Base-by-base conservation (phyloP, 2,888 invertebrate species). In the Tiliacea citrago region DNA sequence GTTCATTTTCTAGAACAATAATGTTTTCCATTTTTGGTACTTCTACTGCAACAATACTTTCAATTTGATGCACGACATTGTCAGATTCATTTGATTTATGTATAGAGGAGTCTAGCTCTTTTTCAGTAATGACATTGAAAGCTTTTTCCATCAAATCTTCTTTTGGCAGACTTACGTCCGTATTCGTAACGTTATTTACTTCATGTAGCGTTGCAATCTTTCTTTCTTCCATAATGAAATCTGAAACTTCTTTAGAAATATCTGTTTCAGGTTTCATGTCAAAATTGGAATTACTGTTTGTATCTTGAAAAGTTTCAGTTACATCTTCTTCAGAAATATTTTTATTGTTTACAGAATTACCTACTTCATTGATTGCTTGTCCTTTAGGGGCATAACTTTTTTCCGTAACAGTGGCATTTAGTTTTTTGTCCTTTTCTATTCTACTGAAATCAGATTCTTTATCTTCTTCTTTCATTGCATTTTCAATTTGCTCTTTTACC, bases 221-320 rank as follows among this genome's bases (percentile, higher is more conserved):
- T 51, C 73, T 73, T 75, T 84, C 80, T 75, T 75, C 75, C 69
- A 71, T 72, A 35, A 87, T 68, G 55, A 86, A 86, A 74, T 85
- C 80, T 21, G 72, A 81, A 68, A 86, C 73, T 55, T 83, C 69
- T 68, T 79, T 77, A 66, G 72, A 58, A 62, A 72, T 61, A 72
- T 80, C 69, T 75, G 75, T 74, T 51, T 68, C 60, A 39, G 73
- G n/a, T 70, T 76, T 70, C 1, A 58, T 39, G 4, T 61, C 57
- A 29, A 61, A 47, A 72, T 60, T 65, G 9, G 67, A 65, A 58
- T 53, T 4, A 57, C 12, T 65, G 5, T 35, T 62, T 63, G 53
- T 18, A 35, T 60, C n/a, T 49, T 49, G 35, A 10, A 13, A 1
- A 29, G 42, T 35, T 49, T 42, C 65, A 51, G 49, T 13, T 53